Evolutionary conservation across 1,140 invertebrate genomes (phyloP).

Genomic region (Muscidifurax raptorellus): DNA sequence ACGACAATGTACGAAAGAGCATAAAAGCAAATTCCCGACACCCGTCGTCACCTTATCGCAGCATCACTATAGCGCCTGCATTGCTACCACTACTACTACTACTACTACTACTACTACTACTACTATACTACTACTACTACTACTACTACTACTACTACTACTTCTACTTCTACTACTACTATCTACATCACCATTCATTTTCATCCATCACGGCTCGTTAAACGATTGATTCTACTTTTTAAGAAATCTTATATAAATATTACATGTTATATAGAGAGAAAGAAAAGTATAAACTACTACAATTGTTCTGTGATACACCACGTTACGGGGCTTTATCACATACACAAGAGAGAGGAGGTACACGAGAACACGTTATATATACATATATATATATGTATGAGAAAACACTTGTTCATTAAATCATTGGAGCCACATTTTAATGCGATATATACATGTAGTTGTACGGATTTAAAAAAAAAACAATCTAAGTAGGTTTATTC

Average conservation of each 20-base stretch:
- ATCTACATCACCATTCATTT: conserved; percentile 66
- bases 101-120: conserved; percentile 23
- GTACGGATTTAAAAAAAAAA: conserved; percentile 54
- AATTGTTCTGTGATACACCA: conserved; percentile 77
- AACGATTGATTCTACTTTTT: conserved; percentile 65
- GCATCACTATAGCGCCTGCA: conserved; percentile 71
- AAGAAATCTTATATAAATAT: conserved; percentile 71
- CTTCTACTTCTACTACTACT: conserved; percentile 46
- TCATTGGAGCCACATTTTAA: conserved; percentile 51
- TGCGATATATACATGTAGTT: conserved; percentile 60
- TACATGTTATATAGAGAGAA: conserved; percentile 65
- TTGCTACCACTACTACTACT: conserved; percentile 58
- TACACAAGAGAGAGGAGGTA: conserved; percentile 59
- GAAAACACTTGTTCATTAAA: conserved; percentile 45
- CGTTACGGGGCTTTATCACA: conserved; percentile 76
- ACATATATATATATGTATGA: background rate
- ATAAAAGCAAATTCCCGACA: conserved; percentile 48
- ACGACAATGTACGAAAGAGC: conserved; percentile 6
- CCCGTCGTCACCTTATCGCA: conserved; percentile 67
- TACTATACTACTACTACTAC: conserved; percentile 41
- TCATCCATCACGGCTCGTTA: conserved; percentile 72
- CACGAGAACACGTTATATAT: conserved; percentile 50
- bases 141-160: conserved; percentile 57
- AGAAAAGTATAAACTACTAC: conserved; percentile 68
- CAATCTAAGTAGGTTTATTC: conserved; percentile 47